Evolutionary conservation across 1,140 invertebrate species (phyloP).

Genomic region (Nasonia longicornis): DNA sequence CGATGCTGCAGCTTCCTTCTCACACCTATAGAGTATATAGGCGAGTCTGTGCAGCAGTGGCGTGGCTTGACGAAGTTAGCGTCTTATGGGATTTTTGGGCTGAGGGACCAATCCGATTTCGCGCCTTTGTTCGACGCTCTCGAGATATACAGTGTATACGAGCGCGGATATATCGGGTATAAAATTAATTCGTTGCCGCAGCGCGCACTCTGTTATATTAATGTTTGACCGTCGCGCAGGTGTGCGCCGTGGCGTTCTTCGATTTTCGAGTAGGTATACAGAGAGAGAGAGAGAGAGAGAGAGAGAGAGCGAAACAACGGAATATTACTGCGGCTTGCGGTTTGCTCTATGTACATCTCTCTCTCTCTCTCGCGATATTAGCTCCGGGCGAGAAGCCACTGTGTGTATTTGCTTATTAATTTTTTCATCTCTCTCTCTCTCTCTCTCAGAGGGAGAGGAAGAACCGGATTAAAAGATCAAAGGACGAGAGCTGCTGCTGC

Average conservation of each 20-base stretch:
- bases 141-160: neutral
- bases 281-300: neutral
- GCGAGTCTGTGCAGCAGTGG: too few species aligned
- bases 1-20: neutral
- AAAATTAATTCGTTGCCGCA: neutral
- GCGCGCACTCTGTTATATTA: neutral
- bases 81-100: conserved; percentile 42
- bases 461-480: conserved; percentile 43
- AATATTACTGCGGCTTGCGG: conserved; percentile 40
- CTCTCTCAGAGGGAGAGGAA: too few species aligned
- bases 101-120: neutral
- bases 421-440: conserved; percentile 37
- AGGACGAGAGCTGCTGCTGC: neutral
- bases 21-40: neutral
- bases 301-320: neutral
- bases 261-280: conserved; percentile 26
- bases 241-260: neutral
- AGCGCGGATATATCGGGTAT: neutral
- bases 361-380: conserved; percentile 4
- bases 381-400: conserved; percentile 30
- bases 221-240: neutral
- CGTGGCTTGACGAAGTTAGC: neutral
- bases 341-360: neutral
- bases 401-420: conserved; percentile 40
- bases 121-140: neutral